These are phyloP conservation scores for Zhengitettix transpicula DNA, from an alignment of 2,888 invertebrate genomes.

Conservation along the genomic window DNA sequence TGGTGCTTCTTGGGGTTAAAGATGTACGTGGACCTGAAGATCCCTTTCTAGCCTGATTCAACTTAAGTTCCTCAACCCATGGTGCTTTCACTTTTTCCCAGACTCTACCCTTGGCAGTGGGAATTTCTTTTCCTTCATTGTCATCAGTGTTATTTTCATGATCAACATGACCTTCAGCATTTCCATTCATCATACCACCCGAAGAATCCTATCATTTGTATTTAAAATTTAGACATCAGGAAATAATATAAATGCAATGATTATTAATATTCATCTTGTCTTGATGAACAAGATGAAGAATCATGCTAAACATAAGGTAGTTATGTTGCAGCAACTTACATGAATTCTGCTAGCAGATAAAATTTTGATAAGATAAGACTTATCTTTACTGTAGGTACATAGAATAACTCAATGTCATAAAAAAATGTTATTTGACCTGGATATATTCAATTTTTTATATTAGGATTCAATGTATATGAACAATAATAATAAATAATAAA, in stretches of 20 bases:
- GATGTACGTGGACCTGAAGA: neutral
- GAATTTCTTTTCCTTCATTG: constrained; percentile 18
- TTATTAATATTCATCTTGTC: too few relatives aligned
- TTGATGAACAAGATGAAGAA: too few relatives aligned
- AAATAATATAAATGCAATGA: neutral
- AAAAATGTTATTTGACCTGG: too few relatives aligned
- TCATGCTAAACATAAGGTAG: too few relatives aligned
- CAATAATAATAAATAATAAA: too few relatives aligned
- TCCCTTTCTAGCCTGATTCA: constrained; percentile 54
- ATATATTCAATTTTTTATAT: too few relatives aligned
- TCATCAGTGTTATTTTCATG: neutral
- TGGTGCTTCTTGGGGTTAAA: neutral
- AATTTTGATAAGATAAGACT: too few relatives aligned
- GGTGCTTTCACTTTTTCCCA: constrained; percentile 57
- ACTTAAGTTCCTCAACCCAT: constrained; percentile 67
- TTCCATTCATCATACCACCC: constrained; percentile 6
- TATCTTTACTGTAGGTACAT: too few relatives aligned
- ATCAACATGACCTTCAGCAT: constrained; percentile 1
- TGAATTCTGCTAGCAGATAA: too few relatives aligned
- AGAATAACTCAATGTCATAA: too few relatives aligned
- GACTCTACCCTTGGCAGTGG: constrained; percentile 43
- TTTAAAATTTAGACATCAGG: neutral
- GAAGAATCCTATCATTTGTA: neutral
- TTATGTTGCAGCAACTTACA: too few relatives aligned
- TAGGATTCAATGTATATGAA: too few relatives aligned